phyloP scores from a whole-genome alignment of 2,888 invertebrate genomes.

The Amblyjoppa proteus region DNA sequence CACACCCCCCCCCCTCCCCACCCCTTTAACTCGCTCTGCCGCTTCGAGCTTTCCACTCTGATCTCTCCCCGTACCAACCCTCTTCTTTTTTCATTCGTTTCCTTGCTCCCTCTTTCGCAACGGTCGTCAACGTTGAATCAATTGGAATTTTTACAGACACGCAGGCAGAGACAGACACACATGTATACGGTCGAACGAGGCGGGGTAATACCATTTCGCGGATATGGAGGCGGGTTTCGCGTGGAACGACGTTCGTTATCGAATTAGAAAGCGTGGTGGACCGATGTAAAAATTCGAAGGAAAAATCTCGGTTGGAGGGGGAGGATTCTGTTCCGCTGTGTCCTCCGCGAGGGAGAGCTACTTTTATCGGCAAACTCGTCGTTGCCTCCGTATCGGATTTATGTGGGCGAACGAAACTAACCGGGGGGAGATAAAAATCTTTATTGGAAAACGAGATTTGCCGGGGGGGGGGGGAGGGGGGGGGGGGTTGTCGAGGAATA shows the following conservation, averaged over 20 bases:
- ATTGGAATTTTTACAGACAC: slow-evolving; percentile 28
- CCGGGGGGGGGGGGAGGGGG: no score
- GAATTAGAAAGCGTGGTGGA: slow-evolving; percentile 19
- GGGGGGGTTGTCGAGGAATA: not conserved
- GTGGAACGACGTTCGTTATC: slow-evolving; percentile 12
- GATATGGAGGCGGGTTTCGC: not conserved
- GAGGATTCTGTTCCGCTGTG: not conserved
- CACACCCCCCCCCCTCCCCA: not conserved
- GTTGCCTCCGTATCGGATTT: slow-evolving; percentile 1
- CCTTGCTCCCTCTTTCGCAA: slow-evolving; percentile 36
- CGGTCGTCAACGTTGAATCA: slow-evolving; percentile 51
- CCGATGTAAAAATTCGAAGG: slow-evolving; percentile 4
- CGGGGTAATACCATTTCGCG: not conserved
- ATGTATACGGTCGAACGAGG: not conserved
- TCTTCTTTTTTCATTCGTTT: slow-evolving; percentile 12
- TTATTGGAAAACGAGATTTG: slow-evolving; percentile 8
- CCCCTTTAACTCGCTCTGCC: slow-evolving; percentile 8
- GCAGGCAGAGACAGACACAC: not conserved
- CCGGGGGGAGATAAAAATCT: slow-evolving; percentile 7
- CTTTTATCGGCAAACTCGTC: slow-evolving; percentile 9
- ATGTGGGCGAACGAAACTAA: slow-evolving; percentile 1
- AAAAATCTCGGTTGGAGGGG: not conserved
- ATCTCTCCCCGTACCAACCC: not conserved
- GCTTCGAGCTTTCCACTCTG: slow-evolving; percentile 16
- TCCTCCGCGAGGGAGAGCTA: not conserved